These are phyloP conservation scores for Sepioteuthis lessoniana DNA, from an alignment of 2,888 invertebrate species.

Conservation along the genomic window DNA sequence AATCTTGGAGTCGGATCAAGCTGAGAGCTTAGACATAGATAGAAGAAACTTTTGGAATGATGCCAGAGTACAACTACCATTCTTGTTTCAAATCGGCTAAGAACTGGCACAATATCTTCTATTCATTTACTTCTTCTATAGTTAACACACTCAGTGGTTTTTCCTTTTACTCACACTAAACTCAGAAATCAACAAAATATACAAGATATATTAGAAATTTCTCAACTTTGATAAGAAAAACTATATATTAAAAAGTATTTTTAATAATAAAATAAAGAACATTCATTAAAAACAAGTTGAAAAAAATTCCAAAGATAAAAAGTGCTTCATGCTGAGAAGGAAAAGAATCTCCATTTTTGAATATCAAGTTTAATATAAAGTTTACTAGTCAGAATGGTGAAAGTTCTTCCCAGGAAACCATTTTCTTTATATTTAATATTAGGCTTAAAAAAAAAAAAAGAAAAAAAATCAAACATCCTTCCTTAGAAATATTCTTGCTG, in stretches of 20 bases:
- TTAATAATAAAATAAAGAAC: neutral
- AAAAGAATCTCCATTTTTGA: neutral
- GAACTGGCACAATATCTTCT: neutral
- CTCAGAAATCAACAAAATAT: neutral
- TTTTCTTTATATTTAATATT: neutral
- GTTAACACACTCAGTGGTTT: neutral
- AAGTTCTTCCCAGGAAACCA: neutral
- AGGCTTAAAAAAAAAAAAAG: neutral
- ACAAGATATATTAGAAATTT: neutral
- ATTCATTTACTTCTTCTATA: neutral
- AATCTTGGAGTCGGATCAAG: neutral
- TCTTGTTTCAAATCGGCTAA: neutral
- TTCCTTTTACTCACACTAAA: neutral
- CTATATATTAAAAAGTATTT: neutral
- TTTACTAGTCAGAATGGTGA: neutral
- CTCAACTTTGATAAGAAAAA: neutral
- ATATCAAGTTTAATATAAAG: neutral
- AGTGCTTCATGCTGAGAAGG: neutral
- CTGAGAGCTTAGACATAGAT: too few species aligned
- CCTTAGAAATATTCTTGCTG: neutral
- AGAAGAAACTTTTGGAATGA: neutral
- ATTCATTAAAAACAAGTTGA: neutral
- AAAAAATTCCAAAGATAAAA: neutral
- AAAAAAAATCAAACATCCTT: neutral
- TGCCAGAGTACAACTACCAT: neutral